Evolutionary conservation across 2,113 vertebrate genomes (phyloP).

Genomic region (Tachycineta bicolor): DNA sequence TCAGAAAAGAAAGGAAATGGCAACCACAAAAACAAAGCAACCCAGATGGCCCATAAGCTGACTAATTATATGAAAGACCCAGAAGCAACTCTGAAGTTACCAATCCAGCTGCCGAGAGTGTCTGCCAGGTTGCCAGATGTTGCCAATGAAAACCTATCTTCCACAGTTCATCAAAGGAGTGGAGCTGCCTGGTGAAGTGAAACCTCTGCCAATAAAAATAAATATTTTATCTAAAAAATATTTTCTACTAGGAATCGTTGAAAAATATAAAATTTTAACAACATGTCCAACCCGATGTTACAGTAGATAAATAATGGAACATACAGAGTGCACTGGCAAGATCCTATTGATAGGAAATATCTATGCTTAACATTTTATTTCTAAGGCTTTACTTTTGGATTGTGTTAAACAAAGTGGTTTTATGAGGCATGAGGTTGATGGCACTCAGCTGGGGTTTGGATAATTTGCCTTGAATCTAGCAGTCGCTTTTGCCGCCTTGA

Average conservation of each 20-base stretch:
- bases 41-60: conserved; percentile 72
- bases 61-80: conserved; percentile 66
- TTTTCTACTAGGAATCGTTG: conserved; percentile 13
- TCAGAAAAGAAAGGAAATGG: conserved; percentile 50
- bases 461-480: neutral
- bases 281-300: neutral
- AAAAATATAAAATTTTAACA: conserved; percentile 18
- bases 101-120: conserved; percentile 56
- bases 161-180: conserved; percentile 55
- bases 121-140: conserved; percentile 73
- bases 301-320: conserved; percentile 10
- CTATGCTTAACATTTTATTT: neutral
- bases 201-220: conserved; percentile 35
- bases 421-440: neutral
- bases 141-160: conserved; percentile 39
- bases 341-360: neutral
- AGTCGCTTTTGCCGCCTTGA: neutral
- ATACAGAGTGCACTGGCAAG: neutral
- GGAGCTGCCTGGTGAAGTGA: neutral
- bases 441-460: neutral
- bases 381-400: neutral
- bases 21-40: conserved; percentile 42
- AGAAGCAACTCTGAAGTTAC: conserved; percentile 67
- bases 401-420: neutral
- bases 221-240: conserved; percentile 37